Conservation (phyloP, 1,140 invertebrate genomes). For the Hyles vespertilio region DNA sequence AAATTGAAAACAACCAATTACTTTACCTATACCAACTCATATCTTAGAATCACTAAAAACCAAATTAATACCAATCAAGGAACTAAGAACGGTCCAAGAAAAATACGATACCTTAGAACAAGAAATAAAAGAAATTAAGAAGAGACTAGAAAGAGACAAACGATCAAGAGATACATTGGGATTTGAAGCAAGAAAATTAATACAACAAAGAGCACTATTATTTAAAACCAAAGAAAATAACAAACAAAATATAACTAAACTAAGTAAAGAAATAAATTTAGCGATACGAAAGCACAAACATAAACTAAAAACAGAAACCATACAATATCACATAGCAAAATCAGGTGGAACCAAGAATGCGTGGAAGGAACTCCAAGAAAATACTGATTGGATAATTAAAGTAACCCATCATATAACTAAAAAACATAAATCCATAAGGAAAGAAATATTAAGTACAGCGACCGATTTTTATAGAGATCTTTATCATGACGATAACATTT, state of each 20-base stretch:
- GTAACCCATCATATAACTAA: constrained; percentile 15
- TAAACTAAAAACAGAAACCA: constrained; percentile 1
- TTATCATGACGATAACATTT: constrained; percentile 8
- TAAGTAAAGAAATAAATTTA: constrained; percentile 21
- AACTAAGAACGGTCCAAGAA: constrained; percentile 11
- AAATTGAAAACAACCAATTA: constrained; percentile 14
- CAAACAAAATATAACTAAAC: constrained; percentile 15
- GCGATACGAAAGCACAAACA: constrained; percentile 17
- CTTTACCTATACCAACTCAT: constrained; percentile 10
- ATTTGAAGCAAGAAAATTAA: constrained; percentile 23
- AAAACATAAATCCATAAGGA: constrained; percentile 13
- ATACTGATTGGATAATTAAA: constrained; percentile 18
- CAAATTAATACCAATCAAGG: constrained; percentile 9
- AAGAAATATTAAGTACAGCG: constrained; percentile 16
- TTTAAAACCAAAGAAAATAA: constrained; percentile 18
- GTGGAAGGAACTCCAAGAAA: constrained; percentile 17
- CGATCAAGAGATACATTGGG: constrained; percentile 17
- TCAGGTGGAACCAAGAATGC: constrained; percentile 20
- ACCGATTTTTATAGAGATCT: constrained; percentile 19
- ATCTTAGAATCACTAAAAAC: constrained; percentile 16
- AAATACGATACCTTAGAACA: constrained; percentile 19
- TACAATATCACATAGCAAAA: constrained; percentile 14
- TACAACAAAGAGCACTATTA: constrained; percentile 13
- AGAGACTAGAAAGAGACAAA: constrained; percentile 5
- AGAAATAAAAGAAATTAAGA: constrained; percentile 16